These are phyloP conservation scores for Benthosema pterotum DNA, from an alignment of 2,797 vertebrate species.

Conservation along the genomic window DNA sequence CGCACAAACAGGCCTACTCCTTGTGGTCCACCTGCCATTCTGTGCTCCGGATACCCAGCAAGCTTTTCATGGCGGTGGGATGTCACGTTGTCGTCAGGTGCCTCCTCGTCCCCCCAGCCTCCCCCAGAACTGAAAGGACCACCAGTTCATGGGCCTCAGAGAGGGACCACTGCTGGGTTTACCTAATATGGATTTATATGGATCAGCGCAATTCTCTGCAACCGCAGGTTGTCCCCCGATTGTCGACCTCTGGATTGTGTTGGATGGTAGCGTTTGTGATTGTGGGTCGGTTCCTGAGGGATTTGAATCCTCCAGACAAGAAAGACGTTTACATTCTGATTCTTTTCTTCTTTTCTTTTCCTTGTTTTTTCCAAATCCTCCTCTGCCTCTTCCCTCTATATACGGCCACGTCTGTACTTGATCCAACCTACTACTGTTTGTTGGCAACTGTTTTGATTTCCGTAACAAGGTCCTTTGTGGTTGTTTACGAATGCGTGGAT, in stretches of 20 bases:
- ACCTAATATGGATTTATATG: conserved; percentile 51
- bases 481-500: conserved; percentile 53
- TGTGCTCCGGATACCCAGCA: not conserved
- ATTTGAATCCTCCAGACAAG: conserved; percentile 34
- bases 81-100: not conserved
- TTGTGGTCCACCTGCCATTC: not conserved
- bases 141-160: conserved; percentile 48
- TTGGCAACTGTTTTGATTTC: conserved; percentile 54
- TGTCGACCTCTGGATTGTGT: conserved; percentile 70
- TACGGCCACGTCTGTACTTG: conserved; percentile 35
- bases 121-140: conserved; percentile 61
- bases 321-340: conserved; percentile 57
- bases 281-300: conserved; percentile 56
- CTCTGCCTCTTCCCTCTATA: conserved; percentile 42
- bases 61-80: not conserved
- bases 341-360: conserved; percentile 24
- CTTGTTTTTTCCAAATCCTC: conserved; percentile 26
- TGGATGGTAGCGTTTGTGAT: conserved; percentile 64
- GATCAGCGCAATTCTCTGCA: conserved; percentile 47
- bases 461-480: conserved; percentile 51
- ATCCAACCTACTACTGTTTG: conserved; percentile 60
- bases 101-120: conserved; percentile 46
- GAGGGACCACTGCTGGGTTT: conserved; percentile 60
- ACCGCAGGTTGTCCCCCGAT: conserved; percentile 52
- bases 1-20: not conserved